Conservation (phyloP, 2,113 vertebrate species). For the Candoia aspera region DNA sequence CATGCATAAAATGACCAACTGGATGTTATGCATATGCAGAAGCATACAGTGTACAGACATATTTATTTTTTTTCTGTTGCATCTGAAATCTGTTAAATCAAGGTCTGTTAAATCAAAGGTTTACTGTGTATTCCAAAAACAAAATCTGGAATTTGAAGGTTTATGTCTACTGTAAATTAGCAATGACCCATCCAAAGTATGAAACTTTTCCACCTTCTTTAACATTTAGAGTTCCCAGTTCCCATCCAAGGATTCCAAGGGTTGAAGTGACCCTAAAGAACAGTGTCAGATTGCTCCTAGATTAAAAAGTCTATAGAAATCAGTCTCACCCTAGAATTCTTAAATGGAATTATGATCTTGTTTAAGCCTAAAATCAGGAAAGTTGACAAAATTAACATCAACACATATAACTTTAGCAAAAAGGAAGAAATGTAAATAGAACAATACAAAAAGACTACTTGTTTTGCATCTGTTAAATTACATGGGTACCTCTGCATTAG, state of each 20-base stretch:
- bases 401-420: not conserved
- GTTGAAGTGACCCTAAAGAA: not conserved
- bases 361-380: not conserved
- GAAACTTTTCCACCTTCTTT: not conserved
- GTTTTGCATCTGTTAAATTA: not conserved
- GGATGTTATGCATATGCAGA: not conserved
- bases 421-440: not conserved
- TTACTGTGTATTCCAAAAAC: constrained; percentile 32
- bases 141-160: constrained; percentile 30
- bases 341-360: not conserved
- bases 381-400: not conserved
- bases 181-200: not conserved
- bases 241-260: not conserved
- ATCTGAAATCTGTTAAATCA: not conserved
- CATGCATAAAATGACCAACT: not conserved
- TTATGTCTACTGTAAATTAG: constrained; percentile 10
- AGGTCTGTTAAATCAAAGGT: not conserved
- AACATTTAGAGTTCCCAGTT: not conserved
- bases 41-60: not conserved
- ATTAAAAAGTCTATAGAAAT: not conserved
- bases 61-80: not conserved
- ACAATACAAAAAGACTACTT: not conserved
- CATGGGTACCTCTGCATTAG: not conserved
- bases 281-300: not conserved
- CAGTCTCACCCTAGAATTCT: not conserved